These are phyloP conservation scores for Dermatemys mawii DNA, from an alignment of 2,113 vertebrate genomes.

Conservation along the genomic window DNA sequence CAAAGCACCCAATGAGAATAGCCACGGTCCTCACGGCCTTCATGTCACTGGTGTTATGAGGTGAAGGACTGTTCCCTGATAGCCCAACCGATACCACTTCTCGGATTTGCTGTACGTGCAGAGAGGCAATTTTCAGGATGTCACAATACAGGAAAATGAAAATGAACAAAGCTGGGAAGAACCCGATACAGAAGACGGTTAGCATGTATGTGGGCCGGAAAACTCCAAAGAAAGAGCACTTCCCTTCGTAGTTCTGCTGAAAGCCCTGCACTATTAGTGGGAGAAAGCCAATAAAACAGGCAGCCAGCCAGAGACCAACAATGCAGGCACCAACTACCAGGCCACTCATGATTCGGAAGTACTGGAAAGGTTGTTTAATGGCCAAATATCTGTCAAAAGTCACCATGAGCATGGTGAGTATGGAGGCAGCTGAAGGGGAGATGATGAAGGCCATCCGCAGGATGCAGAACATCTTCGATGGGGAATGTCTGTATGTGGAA, in stretches of 20 bases:
- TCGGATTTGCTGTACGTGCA: conserved; percentile 85
- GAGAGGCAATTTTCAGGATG: conserved; percentile 89
- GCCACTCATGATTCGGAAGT: conserved; percentile 79
- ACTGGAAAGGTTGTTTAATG: conserved; percentile 88
- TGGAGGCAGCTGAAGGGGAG: conserved; percentile 86
- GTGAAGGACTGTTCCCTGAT: background rate
- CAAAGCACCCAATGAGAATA: conserved; percentile 87
- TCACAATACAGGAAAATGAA: conserved; percentile 93
- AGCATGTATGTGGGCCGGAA: conserved; percentile 82
- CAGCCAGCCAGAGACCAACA: conserved; percentile 81
- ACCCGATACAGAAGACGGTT: conserved; percentile 80
- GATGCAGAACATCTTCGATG: conserved; percentile 79
- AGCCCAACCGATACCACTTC: conserved; percentile 71
- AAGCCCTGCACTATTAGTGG: conserved; percentile 79
- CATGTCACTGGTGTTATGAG: conserved; percentile 72
- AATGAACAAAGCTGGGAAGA: conserved; percentile 84
- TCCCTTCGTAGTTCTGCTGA: conserved; percentile 67
- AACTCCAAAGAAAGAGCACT: conserved; percentile 87
- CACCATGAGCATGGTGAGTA: conserved; percentile 89
- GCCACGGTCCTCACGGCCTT: conserved; percentile 89
- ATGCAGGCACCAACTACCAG: conserved; percentile 65
- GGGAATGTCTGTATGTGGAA: conserved; percentile 22
- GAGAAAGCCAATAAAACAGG: conserved; percentile 83
- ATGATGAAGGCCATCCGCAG: conserved; percentile 87
- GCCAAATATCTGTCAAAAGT: conserved; percentile 91